Percentiles rank a stretch among this genome's conserved stretches.
These are phyloP conservation scores for Morinoia aosen DNA, from an alignment of 2,888 invertebrate species.

Conservation along the genomic window DNA sequence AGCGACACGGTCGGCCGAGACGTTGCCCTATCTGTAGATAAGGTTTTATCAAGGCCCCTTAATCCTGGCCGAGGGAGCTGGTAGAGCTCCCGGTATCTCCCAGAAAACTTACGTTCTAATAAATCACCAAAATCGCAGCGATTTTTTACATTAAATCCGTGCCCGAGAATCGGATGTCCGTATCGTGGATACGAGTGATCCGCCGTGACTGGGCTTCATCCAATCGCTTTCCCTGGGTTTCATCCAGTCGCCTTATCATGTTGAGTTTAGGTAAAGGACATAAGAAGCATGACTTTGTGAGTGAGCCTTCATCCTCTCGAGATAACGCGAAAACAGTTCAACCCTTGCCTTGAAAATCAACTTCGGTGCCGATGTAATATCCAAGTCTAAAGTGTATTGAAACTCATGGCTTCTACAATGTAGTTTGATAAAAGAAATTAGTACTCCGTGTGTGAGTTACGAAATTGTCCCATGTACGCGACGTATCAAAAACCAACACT, in stretches of 20 bases:
- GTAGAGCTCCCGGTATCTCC: not conserved
- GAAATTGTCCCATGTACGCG: too few species aligned
- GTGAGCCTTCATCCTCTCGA: not conserved
- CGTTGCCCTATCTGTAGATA: not conserved
- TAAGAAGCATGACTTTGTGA: not conserved
- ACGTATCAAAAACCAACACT: too few species aligned
- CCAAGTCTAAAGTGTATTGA: too few species aligned
- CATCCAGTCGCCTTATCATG: too few species aligned
- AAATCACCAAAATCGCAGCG: not conserved
- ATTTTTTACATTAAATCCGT: not conserved
- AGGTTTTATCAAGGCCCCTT: not conserved
- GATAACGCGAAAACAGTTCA: not conserved
- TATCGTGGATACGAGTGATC: not conserved
- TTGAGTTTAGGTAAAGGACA: not conserved
- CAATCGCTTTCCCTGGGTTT: too few species aligned
- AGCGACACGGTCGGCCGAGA: not conserved
- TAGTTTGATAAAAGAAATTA: too few species aligned
- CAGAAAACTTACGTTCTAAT: not conserved
- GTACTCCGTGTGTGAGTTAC: too few species aligned
- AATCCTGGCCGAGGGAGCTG: constrained; percentile 1
- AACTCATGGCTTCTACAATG: too few species aligned
- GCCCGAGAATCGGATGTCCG: not conserved
- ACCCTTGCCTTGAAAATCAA: too few species aligned
- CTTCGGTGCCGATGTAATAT: too few species aligned
- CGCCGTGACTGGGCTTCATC: too few species aligned